These are phyloP conservation scores for Carcinoscorpius rotundicauda DNA, from an alignment of 1,140 invertebrate genomes.

Conservation along the genomic window DNA sequence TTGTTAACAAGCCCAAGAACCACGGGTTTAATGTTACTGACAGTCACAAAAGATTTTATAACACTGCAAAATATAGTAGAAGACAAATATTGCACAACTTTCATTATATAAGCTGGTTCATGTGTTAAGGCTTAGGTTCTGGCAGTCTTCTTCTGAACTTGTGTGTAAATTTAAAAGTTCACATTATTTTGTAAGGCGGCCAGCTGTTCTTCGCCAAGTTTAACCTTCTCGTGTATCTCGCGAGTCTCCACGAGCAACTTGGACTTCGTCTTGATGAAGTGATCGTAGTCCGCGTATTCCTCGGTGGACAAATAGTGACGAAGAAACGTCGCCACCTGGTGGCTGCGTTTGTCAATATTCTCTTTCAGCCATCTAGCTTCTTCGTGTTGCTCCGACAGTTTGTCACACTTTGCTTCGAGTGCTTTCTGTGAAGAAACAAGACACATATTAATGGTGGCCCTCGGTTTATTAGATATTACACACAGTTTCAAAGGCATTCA, in stretches of 20 bases:
- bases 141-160: not conserved
- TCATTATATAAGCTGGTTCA: no score
- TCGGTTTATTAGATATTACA: no score
- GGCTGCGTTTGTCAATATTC: constrained; percentile 65
- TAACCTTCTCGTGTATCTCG: constrained; percentile 76
- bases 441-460: no score
- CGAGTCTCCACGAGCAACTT: constrained; percentile 71
- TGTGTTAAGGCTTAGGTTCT: no score
- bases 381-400: constrained; percentile 61
- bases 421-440: not conserved
- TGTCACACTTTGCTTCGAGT: constrained; percentile 54
- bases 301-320: constrained; percentile 58
- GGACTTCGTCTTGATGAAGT: constrained; percentile 86
- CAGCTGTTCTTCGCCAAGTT: constrained; percentile 71
- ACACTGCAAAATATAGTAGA: no score
- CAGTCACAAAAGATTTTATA: no score
- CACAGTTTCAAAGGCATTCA: no score
- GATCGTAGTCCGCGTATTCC: constrained; percentile 68
- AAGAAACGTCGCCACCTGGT: constrained; percentile 58
- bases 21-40: no score
- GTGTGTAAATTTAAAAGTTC: not conserved
- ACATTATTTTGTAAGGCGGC: constrained; percentile 51
- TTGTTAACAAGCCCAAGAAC: no score
- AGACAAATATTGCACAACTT: no score
- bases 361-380: constrained; percentile 72